Conservation (phyloP, 2,888 invertebrate species). For the Molorchus minor region DNA sequence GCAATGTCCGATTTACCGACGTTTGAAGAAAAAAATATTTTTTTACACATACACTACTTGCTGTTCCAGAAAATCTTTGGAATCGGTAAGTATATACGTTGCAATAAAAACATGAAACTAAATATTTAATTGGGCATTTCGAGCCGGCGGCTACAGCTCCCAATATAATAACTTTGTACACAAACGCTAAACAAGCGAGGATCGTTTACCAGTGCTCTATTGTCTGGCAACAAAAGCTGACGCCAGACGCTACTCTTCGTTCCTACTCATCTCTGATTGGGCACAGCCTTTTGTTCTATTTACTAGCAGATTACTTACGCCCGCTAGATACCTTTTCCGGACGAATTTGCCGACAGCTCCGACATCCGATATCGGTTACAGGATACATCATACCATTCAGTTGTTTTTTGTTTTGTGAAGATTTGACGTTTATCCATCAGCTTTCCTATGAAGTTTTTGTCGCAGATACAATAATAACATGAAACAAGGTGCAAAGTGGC, state of each 20-base stretch:
- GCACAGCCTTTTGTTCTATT: conserved; percentile 59
- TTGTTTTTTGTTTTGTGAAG: too few relatives aligned
- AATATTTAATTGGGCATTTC: conserved; percentile 60
- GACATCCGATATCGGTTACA: conserved; percentile 42
- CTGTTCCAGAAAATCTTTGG: too few relatives aligned
- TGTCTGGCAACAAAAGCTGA: conserved; percentile 59
- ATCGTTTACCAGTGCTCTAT: conserved; percentile 60
- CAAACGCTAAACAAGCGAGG: conserved; percentile 60
- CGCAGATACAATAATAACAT: too few relatives aligned
- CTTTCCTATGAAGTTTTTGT: too few relatives aligned
- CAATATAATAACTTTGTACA: conserved; percentile 60
- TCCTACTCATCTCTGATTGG: conserved; percentile 58
- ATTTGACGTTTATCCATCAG: too few relatives aligned
- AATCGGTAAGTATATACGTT: conserved; percentile 32
- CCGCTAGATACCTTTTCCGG: conserved; percentile 55
- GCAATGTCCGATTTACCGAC: too few relatives aligned
- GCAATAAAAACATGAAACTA: conserved; percentile 54
- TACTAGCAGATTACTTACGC: conserved; percentile 58
- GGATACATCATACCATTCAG: neutral
- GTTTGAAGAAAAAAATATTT: too few relatives aligned
- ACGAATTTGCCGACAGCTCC: conserved; percentile 48
- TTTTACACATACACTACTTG: too few relatives aligned
- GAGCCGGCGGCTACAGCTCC: conserved; percentile 51
- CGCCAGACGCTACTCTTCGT: conserved; percentile 61
- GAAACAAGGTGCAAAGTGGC: too few relatives aligned